A percentile compares a stretch with the other conserved stretches of the same genome.
phyloP scores from a whole-genome alignment of 2,113 vertebrate genomes.

The Ageneiosus marmoratus region DNA sequence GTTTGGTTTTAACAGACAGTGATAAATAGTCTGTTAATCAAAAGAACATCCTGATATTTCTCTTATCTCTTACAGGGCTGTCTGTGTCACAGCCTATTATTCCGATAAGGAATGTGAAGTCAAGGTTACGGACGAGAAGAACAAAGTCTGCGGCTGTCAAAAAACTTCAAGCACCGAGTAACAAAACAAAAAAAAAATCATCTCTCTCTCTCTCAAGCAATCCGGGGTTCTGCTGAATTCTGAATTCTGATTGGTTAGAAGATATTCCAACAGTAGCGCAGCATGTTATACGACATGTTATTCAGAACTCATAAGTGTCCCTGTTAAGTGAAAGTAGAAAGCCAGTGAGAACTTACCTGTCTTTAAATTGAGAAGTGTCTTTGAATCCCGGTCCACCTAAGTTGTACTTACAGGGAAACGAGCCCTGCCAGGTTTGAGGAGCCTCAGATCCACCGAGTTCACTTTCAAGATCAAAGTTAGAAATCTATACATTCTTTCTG shows the following conservation, averaged over 20 bases:
- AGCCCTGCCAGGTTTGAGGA: constrained; percentile 73
- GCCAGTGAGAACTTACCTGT: constrained; percentile 61
- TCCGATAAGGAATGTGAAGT: background rate
- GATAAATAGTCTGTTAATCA: too few relatives aligned
- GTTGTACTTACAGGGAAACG: constrained; percentile 78
- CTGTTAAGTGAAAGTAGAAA: background rate
- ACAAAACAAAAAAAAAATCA: background rate
- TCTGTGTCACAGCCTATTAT: background rate
- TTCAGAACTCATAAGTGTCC: background rate
- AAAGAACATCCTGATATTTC: background rate
- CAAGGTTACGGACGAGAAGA: background rate
- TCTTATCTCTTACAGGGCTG: background rate
- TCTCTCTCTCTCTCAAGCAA: too few relatives aligned
- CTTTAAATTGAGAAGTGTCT: constrained; percentile 50
- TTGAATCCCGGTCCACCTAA: constrained; percentile 81
- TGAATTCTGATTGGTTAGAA: background rate
- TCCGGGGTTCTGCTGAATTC: too few relatives aligned
- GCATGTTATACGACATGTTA: too few relatives aligned
- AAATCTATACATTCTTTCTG: background rate
- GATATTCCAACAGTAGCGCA: background rate
- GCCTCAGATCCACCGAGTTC: constrained; percentile 67
- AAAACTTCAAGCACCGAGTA: background rate
- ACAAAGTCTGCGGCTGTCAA: background rate
- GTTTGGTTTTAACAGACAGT: too few relatives aligned
- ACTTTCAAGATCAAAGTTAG: constrained; percentile 56